Evolutionary conservation across 1,140 invertebrate genomes (phyloP).

Genomic region (Oscheius sp.): DNA sequence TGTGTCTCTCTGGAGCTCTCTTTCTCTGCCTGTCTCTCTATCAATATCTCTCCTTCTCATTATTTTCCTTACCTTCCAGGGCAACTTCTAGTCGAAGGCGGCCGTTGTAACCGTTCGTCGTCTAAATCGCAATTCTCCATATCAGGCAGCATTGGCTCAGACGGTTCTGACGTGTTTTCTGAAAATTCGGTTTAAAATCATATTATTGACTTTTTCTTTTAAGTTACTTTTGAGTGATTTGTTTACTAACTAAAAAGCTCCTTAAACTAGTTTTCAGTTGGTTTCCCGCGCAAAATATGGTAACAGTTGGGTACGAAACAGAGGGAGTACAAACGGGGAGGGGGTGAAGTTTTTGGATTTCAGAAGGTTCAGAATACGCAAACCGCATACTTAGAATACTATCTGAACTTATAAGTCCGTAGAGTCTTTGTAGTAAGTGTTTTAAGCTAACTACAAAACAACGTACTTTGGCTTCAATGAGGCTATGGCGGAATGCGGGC

Average conservation of each 20-base stretch:
- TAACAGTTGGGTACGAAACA: conserved; percentile 2
- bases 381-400: no score
- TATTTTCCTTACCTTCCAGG: background rate
- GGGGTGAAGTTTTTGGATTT: no score
- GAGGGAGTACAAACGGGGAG: background rate
- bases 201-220: no score
- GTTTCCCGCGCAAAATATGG: background rate
- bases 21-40: no score
- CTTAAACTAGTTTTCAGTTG: background rate
- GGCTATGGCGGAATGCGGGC: background rate
- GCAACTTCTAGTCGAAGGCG: background rate
- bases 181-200: no score
- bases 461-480: no score
- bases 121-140: background rate
- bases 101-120: background rate
- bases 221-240: background rate
- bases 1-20: no score
- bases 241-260: background rate
- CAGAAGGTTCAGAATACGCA: background rate
- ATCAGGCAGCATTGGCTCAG: background rate
- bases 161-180: background rate
- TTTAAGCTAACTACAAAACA: no score
- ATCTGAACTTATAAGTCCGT: no score
- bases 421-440: no score
- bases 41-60: background rate